Conservation (phyloP, 2,797 vertebrate genomes). For the Typhlichthys subterraneus region DNA sequence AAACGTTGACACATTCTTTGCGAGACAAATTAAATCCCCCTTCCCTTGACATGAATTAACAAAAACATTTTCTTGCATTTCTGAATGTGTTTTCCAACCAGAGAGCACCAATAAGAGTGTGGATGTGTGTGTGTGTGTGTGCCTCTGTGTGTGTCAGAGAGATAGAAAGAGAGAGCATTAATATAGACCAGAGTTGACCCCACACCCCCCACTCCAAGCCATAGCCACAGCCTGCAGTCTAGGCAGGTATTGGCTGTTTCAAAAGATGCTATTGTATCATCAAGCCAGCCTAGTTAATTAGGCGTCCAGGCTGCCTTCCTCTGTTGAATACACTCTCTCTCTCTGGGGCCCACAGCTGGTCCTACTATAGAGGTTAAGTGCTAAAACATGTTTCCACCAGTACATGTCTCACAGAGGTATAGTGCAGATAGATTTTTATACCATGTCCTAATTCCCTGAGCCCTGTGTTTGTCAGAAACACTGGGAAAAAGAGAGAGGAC, state of each 20-base stretch:
- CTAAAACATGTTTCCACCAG: constrained; percentile 67
- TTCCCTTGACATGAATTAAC: neutral
- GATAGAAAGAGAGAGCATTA: neutral
- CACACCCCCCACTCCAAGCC: constrained; percentile 4
- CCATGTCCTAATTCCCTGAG: constrained; percentile 29
- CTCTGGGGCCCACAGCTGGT: constrained; percentile 71
- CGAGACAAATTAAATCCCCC: neutral
- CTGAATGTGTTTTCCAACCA: neutral
- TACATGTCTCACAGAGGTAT: constrained; percentile 56
- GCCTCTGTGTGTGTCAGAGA: neutral
- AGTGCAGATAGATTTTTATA: constrained; percentile 48
- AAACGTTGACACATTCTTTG: neutral
- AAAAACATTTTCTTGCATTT: neutral
- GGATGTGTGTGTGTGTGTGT: neutral
- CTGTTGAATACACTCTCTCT: constrained; percentile 61
- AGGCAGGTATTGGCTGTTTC: constrained; percentile 62
- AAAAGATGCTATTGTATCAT: constrained; percentile 74
- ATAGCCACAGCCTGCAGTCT: constrained; percentile 26
- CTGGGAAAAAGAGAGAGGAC: constrained; percentile 19
- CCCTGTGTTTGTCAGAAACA: constrained; percentile 30
- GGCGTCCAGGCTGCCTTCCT: constrained; percentile 54
- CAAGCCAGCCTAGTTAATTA: constrained; percentile 68
- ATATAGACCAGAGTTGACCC: constrained; percentile 11
- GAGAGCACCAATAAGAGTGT: constrained; percentile 4
- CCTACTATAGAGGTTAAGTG: constrained; percentile 72